A percentile compares a stretch with the other conserved stretches of the same genome.
These are phyloP conservation scores for Tetramorium parvispinum DNA, from an alignment of 1,140 invertebrate genomes.

Conservation along the genomic window DNA sequence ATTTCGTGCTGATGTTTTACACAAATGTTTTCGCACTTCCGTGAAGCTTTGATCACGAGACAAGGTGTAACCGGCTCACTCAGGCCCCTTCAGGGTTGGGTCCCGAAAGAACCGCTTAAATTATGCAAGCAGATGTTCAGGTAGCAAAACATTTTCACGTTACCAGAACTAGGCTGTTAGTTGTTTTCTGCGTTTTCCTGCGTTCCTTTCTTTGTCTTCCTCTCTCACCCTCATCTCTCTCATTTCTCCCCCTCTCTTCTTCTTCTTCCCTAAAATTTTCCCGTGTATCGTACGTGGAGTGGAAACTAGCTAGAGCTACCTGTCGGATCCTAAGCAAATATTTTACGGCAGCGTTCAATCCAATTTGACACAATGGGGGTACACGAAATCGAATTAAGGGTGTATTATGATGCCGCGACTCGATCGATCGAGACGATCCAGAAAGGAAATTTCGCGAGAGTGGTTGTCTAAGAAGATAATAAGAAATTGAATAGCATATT, in stretches of 20 bases:
- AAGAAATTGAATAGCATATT: not conserved
- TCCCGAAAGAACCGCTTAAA: slow-evolving; percentile 55
- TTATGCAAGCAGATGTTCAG: slow-evolving; percentile 76
- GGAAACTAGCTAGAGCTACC: slow-evolving; percentile 57
- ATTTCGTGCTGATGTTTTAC: slow-evolving; percentile 67
- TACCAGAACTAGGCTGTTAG: slow-evolving; percentile 33
- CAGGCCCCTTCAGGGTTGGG: slow-evolving; percentile 6
- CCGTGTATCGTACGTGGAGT: not conserved
- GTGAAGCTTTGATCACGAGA: slow-evolving; percentile 45
- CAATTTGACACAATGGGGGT: slow-evolving; percentile 75
- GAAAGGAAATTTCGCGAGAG: not conserved
- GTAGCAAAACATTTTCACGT: slow-evolving; percentile 68
- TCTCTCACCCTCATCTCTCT: not conserved
- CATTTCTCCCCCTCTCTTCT: not conserved
- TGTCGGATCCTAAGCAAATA: slow-evolving; percentile 78
- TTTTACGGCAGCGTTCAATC: slow-evolving; percentile 75
- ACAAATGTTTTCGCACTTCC: slow-evolving; percentile 79
- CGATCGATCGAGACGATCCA: slow-evolving; percentile 64
- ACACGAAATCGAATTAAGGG: slow-evolving; percentile 78
- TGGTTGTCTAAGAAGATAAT: not conserved
- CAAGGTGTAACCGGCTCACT: slow-evolving; percentile 64
- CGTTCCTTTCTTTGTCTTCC: not conserved
- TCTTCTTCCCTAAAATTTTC: not conserved
- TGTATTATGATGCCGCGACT: slow-evolving; percentile 61
- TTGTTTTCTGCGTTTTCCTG: slow-evolving; percentile 7